Evolutionary conservation across 2,113 vertebrate species (phyloP), one percentile per base, ranked within the genome.

Genomic region (Ascaphus truei): DNA sequence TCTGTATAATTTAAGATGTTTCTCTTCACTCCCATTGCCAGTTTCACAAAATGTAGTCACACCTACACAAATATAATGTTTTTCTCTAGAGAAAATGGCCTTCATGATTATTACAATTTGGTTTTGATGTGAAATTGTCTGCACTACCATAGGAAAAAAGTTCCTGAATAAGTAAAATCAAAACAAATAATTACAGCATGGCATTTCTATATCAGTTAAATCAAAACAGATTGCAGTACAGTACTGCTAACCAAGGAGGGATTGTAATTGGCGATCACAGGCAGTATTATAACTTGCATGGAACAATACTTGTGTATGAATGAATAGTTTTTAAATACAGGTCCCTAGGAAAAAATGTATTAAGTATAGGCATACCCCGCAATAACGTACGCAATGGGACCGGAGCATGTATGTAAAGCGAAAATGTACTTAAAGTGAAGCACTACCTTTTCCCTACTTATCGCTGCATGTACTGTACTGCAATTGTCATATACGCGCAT

Each of bases 1-100:
- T 31, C 39, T 16, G n/a, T 57, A 47, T 29, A 22, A 37, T 51
- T 60, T 39, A 31, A n/a, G n/a, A 45, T 34, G 16, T 56, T 66
- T 37, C 22, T 29, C 12, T 55, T 27, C 3, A 45, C n/a, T 20
- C 30, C 22, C 6, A 2, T 22, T 26, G 43, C 41, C 56, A n/a
- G 50, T 39, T 25, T 22, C n/a, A 34, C 31, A 64, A 52, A 51
- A 51, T 15, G 16, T 36, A 59, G 56, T 39, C 31, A 25, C 56
- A 41, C 56, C 66, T 60, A 69, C 66, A 69, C 56, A 51, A 69
- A 68, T 48, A 25, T 23, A 57, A 47, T 68, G 39, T 59, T 68
- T 68, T 59, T n/a, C 34, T 59, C 3, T 41, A 6, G 29, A 68
- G 9, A 58, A 68, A 47, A 68, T 57, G 64, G 29, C 53, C 53